Conservation (phyloP, 2,113 vertebrate species). For the Bufo gargarizans region DNA sequence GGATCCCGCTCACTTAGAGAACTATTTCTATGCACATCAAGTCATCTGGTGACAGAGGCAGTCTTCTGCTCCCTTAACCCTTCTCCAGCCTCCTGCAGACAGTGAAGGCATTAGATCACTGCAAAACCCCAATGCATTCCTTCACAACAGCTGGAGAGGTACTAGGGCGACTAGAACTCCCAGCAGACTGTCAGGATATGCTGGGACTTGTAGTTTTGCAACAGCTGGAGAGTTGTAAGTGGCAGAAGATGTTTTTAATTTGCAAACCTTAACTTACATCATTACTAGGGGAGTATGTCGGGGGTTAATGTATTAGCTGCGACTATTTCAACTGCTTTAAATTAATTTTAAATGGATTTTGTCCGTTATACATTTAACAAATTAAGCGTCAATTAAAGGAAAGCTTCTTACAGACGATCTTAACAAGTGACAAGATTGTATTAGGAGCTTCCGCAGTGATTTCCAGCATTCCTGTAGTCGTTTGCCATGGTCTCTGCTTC, state of each 20-base stretch:
- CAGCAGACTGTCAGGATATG: not conserved
- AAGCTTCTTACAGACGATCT: not conserved
- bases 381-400: slow-evolving; percentile 19
- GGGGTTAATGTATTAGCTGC: slow-evolving; percentile 7
- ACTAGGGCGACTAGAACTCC: not conserved
- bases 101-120: not conserved
- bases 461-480: not conserved
- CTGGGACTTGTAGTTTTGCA: not conserved
- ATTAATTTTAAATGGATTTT: slow-evolving; percentile 24
- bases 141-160: not conserved
- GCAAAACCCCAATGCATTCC: not conserved
- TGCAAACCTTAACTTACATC: not conserved
- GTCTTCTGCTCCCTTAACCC: not conserved
- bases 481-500: not conserved
- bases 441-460: slow-evolving; percentile 5
- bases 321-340: not conserved
- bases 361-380: slow-evolving; percentile 4
- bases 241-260: not conserved
- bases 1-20: not conserved
- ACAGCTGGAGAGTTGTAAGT: not conserved
- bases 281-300: not conserved
- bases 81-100: not conserved
- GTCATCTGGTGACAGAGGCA: not conserved
- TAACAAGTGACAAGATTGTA: not conserved
- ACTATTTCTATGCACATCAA: not conserved